Evolutionary conservation across 2,797 vertebrate species (phyloP), one percentile per base, ranked within the genome.

Genomic region (Amniataba percoides): DNA sequence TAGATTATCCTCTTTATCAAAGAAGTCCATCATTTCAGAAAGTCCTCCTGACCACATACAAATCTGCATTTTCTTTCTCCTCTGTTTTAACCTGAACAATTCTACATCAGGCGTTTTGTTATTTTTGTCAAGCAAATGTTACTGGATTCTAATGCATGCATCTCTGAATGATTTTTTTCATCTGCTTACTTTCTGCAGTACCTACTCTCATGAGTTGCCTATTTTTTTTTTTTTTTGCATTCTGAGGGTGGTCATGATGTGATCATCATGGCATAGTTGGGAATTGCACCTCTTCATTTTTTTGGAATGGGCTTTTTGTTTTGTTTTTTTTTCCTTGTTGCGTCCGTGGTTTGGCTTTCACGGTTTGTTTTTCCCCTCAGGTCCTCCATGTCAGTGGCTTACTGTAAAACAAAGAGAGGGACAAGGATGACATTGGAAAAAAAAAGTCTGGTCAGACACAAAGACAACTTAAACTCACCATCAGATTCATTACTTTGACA

Each of bases 131-230:
- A 94, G 94, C 95, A 93, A 88, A 89, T 90, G 83, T 92, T 94
- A 95, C 83, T 89, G 90, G 68, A 87, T 90, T 92, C 75, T 92
- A 93, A 87, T 81, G 91, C 95, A 96, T 96, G 95, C 95, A 95
- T 91, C 85, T 92, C 76, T 90, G 91, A 86, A 85, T 80, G 67
- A 78, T 86, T 87, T 72, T 72, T 80, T 85, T 80, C 49, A 52
- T 66, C 74, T 68, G 73, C 90, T 82, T 87, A 87, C 72, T 89
- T 90, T 79, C 79, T 91, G 77, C 76, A 74, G 46, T 74, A 77
- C 67, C 45, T 78, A 39, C 63, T 86, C 12, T 79, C 75, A 71
- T 16, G 15, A 81, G 19, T 78, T 63, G 58, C 52, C 25, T 78
- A 27, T 19, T 66, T 74, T 73, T 60, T 67, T 78, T 25, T 19